Percentiles rank a stretch among this genome's conserved stretches.
Conservation (phyloP, 2,888 invertebrate genomes). For the Meandrusa payeni region DNA sequence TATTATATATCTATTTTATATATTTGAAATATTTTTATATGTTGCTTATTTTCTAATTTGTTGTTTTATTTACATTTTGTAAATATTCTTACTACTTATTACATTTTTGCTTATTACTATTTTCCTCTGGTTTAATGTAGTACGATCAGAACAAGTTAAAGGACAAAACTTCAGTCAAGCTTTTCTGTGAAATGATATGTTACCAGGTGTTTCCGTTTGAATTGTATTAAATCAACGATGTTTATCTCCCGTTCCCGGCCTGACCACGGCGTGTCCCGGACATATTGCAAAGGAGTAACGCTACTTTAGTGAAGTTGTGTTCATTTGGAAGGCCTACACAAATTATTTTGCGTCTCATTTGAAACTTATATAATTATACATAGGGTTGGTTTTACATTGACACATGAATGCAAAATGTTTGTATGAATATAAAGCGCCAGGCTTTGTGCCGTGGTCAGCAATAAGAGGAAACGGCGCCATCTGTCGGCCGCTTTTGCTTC, state of each 20-base stretch:
- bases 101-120: no score
- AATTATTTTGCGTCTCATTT: slow-evolving; percentile 27
- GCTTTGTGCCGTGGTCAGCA: slow-evolving; percentile 71
- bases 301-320: slow-evolving; percentile 52
- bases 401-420: slow-evolving; percentile 18
- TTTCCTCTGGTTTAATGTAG: no score
- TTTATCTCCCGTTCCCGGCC: slow-evolving; percentile 43
- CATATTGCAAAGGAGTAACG: slow-evolving; percentile 39
- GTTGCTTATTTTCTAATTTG: no score
- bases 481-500: slow-evolving; percentile 59
- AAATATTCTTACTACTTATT: no score
- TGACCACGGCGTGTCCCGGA: slow-evolving; percentile 41
- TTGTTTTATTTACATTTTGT: no score
- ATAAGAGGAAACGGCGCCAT: slow-evolving; percentile 73
- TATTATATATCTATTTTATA: no score
- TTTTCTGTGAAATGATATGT: no score
- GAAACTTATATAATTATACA: slow-evolving; percentile 23
- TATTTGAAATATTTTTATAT: no score
- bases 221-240: slow-evolving; percentile 54
- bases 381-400: slow-evolving; percentile 35
- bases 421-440: slow-evolving; percentile 49
- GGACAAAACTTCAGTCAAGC: no score
- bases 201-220: slow-evolving; percentile 33
- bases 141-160: no score
- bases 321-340: slow-evolving; percentile 50